Evolutionary conservation across 92 coral and sea anemone species (phyloP), one percentile per base, ranked within the genome.

Genomic region (Blastomussa wellsi): DNA sequence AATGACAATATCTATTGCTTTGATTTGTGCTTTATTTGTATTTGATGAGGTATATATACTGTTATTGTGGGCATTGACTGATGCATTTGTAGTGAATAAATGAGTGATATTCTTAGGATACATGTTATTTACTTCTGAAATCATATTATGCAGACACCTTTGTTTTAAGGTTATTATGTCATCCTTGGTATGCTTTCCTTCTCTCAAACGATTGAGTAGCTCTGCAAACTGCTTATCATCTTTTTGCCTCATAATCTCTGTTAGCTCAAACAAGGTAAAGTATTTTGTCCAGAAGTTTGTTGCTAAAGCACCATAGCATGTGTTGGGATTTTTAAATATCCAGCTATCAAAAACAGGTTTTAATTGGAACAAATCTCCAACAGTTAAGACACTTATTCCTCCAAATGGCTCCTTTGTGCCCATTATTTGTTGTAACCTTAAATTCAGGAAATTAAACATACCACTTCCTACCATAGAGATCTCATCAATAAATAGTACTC

Each of bases 391-490:
- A 44, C 78, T 88, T 57, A 91, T 76, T 47, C 93, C 93, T 22
- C 89, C 94, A 88, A 91, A 91, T 65, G 89, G 92, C 72, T 77
- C 71, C 62, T 91, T 65, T 35, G 87, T 68, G 5, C n/a, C n/a
- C n/a, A n/a, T n/a, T n/a, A n/a, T n/a, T n/a, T n/a, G n/a, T n/a
- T n/a, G n/a, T n/a, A n/a, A n/a, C n/a, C n/a, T n/a, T n/a, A n/a
- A n/a, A n/a, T n/a, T n/a, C n/a, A n/a, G n/a, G n/a, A n/a, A n/a
- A n/a, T n/a, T n/a, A n/a, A n/a, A n/a, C n/a, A n/a, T n/a, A n/a
- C n/a, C n/a, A n/a, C n/a, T n/a, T n/a, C 89, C 93, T n/a, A 93
- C 96, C 96, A 90, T 90, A 12, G 92, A 90, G 24, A 93, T 84
- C 83, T 93, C 96, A 91, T 90, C 94, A 85, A 90, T 82, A 77